phyloP scores from a whole-genome alignment of 1,140 invertebrate genomes.

The Thaumetopoea pityocampa region DNA sequence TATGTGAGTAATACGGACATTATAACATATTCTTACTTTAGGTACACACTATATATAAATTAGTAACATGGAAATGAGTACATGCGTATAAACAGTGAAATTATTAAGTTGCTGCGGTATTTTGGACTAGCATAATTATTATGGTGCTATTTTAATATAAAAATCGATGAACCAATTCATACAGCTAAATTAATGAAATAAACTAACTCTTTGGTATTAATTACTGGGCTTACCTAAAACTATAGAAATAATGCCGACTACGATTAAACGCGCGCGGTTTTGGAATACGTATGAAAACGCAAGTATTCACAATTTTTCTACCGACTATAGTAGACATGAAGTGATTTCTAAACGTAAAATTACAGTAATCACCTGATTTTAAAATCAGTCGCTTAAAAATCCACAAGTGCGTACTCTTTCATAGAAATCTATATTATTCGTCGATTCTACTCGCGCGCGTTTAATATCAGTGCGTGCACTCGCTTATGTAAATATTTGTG shows the following conservation, averaged over 20 bases:
- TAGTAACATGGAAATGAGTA: constrained; percentile 33
- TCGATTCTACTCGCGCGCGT: no score
- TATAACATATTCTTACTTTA: constrained; percentile 26
- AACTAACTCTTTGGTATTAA: constrained; percentile 62
- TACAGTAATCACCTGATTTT: no score
- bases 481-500: no score
- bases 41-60: constrained; percentile 19
- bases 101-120: constrained; percentile 43
- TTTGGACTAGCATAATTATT: constrained; percentile 54
- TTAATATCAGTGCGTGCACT: no score
- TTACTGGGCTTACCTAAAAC: constrained; percentile 53
- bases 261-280: no score
- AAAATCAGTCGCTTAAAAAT: no score
- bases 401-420: no score
- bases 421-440: no score
- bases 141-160: constrained; percentile 23
- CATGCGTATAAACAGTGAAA: constrained; percentile 37
- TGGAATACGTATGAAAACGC: no score
- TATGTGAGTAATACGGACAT: constrained; percentile 30
- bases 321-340: no score
- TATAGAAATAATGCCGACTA: constrained; percentile 48
- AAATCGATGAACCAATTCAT: constrained; percentile 14
- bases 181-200: constrained; percentile 14
- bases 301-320: no score
- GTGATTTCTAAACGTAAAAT: no score